Evolutionary conservation across 2,888 invertebrate species (phyloP).

Genomic region (Tipula helvola): DNA sequence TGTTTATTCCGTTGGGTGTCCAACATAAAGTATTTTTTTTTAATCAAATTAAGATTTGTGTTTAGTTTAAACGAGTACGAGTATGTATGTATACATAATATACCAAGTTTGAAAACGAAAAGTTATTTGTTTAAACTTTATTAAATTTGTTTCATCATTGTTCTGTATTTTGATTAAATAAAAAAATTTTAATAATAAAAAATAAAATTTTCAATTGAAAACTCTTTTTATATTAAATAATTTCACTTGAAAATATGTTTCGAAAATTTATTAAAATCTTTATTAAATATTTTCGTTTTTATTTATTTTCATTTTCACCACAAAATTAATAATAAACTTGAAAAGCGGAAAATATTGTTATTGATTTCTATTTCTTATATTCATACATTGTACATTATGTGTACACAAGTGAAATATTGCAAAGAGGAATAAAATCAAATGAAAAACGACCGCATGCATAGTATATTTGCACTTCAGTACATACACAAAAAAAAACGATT

Average conservation of each 20-base stretch:
- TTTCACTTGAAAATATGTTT: neutral
- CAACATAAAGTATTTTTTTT: neutral
- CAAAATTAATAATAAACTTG: neutral
- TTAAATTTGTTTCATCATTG: neutral
- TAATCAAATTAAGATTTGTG: neutral
- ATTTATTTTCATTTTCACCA: neutral
- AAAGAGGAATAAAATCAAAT: neutral
- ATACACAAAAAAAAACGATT: neutral
- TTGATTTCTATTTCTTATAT: no score
- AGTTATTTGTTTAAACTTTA: neutral
- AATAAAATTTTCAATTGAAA: neutral
- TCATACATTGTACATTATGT: no score
- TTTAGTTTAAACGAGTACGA: no score
- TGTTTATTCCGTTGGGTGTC: neutral
- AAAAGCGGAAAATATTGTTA: neutral
- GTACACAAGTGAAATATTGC: neutral
- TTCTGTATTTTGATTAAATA: neutral
- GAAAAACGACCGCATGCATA: neutral
- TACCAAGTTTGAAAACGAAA: no score
- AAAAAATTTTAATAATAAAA: neutral
- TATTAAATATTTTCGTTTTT: neutral
- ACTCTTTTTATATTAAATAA: neutral
- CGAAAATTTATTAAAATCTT: neutral
- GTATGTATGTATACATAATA: no score
- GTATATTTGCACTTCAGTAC: neutral